Evolutionary conservation across 2,113 vertebrate genomes (phyloP), one percentile per base, ranked within the genome.

Genomic region (Nothobranchius furzeri): DNA sequence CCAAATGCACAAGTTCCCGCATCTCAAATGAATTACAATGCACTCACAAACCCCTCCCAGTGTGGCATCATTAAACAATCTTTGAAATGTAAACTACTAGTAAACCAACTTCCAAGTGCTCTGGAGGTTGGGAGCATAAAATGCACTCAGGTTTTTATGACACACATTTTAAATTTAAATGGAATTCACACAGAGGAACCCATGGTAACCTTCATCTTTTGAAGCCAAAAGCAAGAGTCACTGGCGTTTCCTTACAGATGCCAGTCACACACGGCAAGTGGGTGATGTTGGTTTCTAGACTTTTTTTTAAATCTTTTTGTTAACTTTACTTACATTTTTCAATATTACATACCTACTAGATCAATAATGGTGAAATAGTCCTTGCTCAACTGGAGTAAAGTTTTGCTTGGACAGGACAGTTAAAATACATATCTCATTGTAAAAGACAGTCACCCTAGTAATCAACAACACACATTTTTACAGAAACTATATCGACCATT

Each of bases 71-170:
- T 84, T 82, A 85, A 78, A 67, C 43, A 70, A 60, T 73, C 59
- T 73, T 84, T 84, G 70, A 87, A 83, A 85, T 73, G 81, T 80
- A 85, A 85, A 84, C 68, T 78, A 60, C 64, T 55, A 63, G 70
- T 77, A 81, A 79, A 79, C 59, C 55, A 60, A 64, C 55, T 65
- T 72, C 7, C 36, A 24, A 76, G 55, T 50, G 62, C 64, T 64
- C 37, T 65, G 45, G 14, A 62, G 56, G 49, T 75, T 24, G 13
- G 35, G 12, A 53, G n/a, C 30, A 9, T 57, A 45, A 78, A 53
- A 67, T 47, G 10, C 10, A 20, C 6, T 8, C 7, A 43, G 35
- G 2, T 56, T 51, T 64, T 76, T 63, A 40, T 68, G 55, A 73
- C 61, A 30, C 2, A 42, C 3, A 36, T 65, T 79, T 63, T 8